These are phyloP conservation scores for Myotis pilosus DNA, from an alignment of 2,797 vertebrate species.

Conservation along the genomic window DNA sequence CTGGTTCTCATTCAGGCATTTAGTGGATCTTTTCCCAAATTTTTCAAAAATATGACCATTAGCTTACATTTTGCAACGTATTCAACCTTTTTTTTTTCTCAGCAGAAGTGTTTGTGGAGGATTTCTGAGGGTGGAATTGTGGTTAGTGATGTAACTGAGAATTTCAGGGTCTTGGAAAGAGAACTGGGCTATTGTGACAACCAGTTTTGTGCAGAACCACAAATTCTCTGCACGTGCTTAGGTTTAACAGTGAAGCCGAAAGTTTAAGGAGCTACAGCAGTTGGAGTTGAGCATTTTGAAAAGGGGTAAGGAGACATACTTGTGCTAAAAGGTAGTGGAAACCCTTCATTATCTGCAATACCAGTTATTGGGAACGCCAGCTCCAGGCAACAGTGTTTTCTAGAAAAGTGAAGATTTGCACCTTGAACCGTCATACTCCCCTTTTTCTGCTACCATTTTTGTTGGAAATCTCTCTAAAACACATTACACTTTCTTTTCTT, in stretches of 20 bases:
- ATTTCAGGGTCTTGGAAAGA: slow-evolving; percentile 34
- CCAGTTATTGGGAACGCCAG: neutral
- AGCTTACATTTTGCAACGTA: slow-evolving; percentile 44
- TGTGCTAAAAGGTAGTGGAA: neutral
- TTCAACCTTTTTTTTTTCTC: neutral
- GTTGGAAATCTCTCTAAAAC: neutral
- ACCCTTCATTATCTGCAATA: neutral
- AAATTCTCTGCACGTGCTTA: neutral
- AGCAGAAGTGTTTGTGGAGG: slow-evolving; percentile 37
- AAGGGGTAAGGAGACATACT: neutral
- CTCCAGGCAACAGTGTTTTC: neutral
- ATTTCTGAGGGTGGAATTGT: slow-evolving; percentile 46
- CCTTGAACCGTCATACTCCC: neutral
- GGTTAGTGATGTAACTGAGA: slow-evolving; percentile 36
- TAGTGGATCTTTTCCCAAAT: neutral
- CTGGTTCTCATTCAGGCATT: slow-evolving; percentile 4
- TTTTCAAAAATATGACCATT: neutral
- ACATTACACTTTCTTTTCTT: neutral
- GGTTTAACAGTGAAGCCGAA: slow-evolving; percentile 19
- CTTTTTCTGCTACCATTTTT: neutral
- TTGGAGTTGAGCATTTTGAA: neutral
- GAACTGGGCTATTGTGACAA: neutral
- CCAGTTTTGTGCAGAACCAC: slow-evolving; percentile 27
- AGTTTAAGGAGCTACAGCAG: neutral
- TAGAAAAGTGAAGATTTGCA: neutral